Percentiles rank a stretch among this genome's conserved stretches.
Evolutionary conservation across 92 coral and sea anemone genomes (phyloP).

Genomic region (Epizoanthus ramosus): DNA sequence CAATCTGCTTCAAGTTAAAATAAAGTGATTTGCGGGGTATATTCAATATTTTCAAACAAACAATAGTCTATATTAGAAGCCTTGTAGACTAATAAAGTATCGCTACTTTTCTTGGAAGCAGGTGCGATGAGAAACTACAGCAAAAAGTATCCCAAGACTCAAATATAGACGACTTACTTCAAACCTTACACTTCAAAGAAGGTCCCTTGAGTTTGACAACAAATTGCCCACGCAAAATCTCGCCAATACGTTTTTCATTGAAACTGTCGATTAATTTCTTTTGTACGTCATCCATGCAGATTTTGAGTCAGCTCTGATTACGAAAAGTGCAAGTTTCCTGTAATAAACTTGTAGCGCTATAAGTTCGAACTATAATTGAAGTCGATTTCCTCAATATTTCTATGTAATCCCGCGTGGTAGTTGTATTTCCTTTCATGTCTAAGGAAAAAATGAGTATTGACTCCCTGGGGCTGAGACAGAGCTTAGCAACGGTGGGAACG

Average conservation of each 20-base stretch:
- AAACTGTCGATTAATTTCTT: background rate
- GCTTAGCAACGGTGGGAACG: conserved; percentile 25
- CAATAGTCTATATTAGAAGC: background rate
- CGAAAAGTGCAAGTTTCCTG: background rate
- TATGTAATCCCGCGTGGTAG: background rate
- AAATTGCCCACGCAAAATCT: background rate
- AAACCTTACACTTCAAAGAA: background rate
- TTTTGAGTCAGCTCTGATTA: background rate
- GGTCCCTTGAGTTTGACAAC: background rate
- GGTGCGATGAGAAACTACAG: conserved; percentile 12
- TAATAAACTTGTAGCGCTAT: background rate
- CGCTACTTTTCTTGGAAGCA: background rate
- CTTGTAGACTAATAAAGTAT: conserved; percentile 1
- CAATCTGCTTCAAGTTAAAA: background rate
- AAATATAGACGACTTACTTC: background rate
- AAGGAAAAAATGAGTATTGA: background rate
- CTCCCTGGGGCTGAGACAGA: conserved; percentile 7
- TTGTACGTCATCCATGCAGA: no score
- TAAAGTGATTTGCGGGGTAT: background rate
- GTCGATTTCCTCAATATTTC: conserved; percentile 1
- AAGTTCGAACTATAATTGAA: background rate
- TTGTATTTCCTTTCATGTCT: background rate
- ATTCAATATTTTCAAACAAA: no score
- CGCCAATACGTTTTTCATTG: background rate
- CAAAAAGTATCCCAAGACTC: background rate